Conservation (phyloP, 2,113 vertebrate species). For the Nyctereutes procyonoides region DNA sequence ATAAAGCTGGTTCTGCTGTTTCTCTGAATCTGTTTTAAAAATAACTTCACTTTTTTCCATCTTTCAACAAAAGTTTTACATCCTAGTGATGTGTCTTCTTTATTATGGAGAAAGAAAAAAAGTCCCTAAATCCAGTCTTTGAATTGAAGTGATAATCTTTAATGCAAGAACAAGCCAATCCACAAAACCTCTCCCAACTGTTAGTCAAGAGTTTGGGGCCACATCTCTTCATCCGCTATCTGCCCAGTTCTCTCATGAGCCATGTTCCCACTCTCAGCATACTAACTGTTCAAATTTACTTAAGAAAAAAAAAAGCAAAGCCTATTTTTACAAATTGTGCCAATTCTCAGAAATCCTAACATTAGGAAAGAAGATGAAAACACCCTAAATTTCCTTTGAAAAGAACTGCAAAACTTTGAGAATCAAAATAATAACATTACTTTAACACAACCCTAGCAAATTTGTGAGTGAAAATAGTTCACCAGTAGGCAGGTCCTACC, state of each 20-base stretch:
- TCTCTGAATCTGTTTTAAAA: background rate
- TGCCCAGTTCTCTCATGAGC: background rate
- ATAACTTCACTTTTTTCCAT: background rate
- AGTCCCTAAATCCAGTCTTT: background rate
- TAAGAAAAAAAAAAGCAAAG: background rate
- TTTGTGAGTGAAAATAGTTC: background rate
- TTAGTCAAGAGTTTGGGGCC: background rate
- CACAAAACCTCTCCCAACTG: background rate
- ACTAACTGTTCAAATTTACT: background rate
- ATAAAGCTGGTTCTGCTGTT: background rate
- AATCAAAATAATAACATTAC: background rate
- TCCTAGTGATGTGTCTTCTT: background rate
- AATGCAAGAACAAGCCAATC: background rate
- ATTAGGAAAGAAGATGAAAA: background rate
- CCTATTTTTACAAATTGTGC: background rate
- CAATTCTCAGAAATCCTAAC: background rate
- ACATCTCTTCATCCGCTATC: background rate
- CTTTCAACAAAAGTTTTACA: background rate
- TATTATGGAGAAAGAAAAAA: background rate
- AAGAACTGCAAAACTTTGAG: background rate
- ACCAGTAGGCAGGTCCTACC: background rate
- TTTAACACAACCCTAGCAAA: background rate
- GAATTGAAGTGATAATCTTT: background rate
- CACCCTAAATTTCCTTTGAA: background rate
- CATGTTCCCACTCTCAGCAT: background rate